Percentiles rank a stretch among this genome's conserved stretches.
These are phyloP conservation scores for Microctenopoma steveboyesi DNA, from an alignment of 2,797 vertebrate genomes.

Conservation along the genomic window DNA sequence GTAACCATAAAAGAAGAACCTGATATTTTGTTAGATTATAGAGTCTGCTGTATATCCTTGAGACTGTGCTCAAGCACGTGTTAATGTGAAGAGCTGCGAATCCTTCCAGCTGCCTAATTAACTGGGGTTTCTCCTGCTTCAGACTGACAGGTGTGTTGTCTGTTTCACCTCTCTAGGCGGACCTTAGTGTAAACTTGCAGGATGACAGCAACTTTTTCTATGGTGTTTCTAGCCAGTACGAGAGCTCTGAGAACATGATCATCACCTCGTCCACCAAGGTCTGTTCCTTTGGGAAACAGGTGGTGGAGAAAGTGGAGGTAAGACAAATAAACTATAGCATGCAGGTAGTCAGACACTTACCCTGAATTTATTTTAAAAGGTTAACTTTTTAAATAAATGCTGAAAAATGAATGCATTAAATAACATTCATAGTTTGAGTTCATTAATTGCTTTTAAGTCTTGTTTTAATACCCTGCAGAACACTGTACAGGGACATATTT, in stretches of 20 bases:
- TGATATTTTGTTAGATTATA: constrained; percentile 25
- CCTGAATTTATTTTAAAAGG: too few relatives aligned
- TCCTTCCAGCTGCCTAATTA: constrained; percentile 5
- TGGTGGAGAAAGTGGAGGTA: constrained; percentile 99
- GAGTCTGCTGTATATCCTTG: constrained; percentile 18
- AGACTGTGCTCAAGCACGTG: background rate
- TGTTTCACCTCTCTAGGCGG: constrained; percentile 82
- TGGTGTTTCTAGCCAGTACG: constrained; percentile 95
- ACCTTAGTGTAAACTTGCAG: constrained; percentile 92
- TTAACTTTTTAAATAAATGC: too few relatives aligned
- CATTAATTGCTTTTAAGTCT: too few relatives aligned
- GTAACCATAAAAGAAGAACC: constrained; percentile 9
- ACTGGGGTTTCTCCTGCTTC: background rate
- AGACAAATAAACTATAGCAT: constrained; percentile 27
- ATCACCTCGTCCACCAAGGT: constrained; percentile 98
- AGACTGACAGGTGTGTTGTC: constrained; percentile 18
- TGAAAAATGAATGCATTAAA: background rate
- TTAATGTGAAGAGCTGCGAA: background rate
- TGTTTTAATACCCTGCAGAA: background rate
- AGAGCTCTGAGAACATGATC: constrained; percentile 94
- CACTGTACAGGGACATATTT: constrained; percentile 3
- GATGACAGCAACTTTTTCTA: constrained; percentile 95
- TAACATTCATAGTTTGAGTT: background rate
- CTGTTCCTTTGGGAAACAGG: constrained; percentile 98
- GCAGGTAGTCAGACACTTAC: too few relatives aligned